Base-by-base conservation (phyloP, 2,888 invertebrate genomes). In the Hetaerina titia region DNA sequence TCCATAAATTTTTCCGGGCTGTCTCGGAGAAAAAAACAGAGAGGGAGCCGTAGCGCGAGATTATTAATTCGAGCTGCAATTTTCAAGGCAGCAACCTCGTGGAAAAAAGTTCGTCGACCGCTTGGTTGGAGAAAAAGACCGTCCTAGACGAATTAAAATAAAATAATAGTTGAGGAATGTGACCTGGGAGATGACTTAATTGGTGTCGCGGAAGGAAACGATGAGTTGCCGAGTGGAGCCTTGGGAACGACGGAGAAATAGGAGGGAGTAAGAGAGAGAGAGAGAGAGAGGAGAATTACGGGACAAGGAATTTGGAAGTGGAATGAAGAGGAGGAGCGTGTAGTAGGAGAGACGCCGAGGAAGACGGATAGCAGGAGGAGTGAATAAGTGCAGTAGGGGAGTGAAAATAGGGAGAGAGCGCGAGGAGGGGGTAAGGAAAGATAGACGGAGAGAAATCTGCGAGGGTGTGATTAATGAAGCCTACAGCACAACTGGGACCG, bases 391-490 rank as follows among this genome's bases (percentile, higher is more conserved):
- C n/a, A 13, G 56, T 7, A 88, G 89, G 57, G n/a, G 89, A 58
- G 58, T 57, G 81, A n/a, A 88, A 9, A 56, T 4, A 88, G 31
- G 11, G n/a, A 22, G 57, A 89, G 89, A 58, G 58, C 56, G 4
- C 6, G 31, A 31, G 6, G n/a, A n/a, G 58, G 22, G 58, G n/a
- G 89, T n/a, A n/a, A n/a, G 89, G 57, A n/a, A 58, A 58, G 57
- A 88, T 17, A 89, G 89, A 89, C 57, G 56, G 89, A 89, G 89
- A 57, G 89, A 89, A 58, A n/a, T 89, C 57, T 57, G 58, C 58
- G 89, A 56, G 57, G 89, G 89, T 89, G 58, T 89, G 89, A 89
- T 89, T 89, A 89, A 89, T 89, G 89, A 89, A 58, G 89, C 89
- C 58, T 58, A 89, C 89, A 89, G n/a, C 89, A 57, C 89, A 89